Conservation (phyloP, 2,113 vertebrate species). For the Fulmarus glacialis region DNA sequence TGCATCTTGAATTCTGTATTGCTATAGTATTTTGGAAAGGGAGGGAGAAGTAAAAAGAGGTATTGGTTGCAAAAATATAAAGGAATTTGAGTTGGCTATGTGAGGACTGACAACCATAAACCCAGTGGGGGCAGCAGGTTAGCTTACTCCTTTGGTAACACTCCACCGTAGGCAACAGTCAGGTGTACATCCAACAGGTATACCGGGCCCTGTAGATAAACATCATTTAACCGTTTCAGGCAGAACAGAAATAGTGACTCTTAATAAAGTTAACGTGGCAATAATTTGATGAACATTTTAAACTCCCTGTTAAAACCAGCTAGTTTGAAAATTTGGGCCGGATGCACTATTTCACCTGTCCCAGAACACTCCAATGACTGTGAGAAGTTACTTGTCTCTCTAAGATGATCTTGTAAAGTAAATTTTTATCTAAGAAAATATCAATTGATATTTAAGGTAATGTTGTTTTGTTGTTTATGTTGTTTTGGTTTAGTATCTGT, state of each 20-base stretch:
- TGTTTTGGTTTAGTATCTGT: neutral
- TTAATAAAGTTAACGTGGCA: neutral
- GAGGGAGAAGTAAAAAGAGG: neutral
- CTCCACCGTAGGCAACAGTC: neutral
- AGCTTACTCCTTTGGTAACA: constrained; percentile 22
- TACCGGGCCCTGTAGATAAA: neutral
- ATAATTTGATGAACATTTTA: neutral
- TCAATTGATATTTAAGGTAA: neutral
- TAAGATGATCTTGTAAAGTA: neutral
- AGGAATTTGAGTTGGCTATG: neutral
- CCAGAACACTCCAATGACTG: neutral
- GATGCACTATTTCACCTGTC: neutral
- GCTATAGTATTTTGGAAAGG: neutral
- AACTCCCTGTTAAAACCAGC: neutral
- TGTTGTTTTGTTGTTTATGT: too few relatives aligned
- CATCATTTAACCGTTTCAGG: neutral
- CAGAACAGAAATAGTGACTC: neutral
- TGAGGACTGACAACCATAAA: neutral
- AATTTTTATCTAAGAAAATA: constrained; percentile 8
- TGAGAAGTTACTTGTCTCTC: neutral
- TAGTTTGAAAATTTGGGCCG: neutral
- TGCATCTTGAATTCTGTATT: neutral
- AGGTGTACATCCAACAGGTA: neutral
- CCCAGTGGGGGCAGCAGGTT: neutral
- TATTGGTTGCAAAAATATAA: neutral